Evolutionary conservation across 2,888 invertebrate genomes (phyloP), one percentile per base, ranked within the genome.

Genomic region (Laothoe populi): DNA sequence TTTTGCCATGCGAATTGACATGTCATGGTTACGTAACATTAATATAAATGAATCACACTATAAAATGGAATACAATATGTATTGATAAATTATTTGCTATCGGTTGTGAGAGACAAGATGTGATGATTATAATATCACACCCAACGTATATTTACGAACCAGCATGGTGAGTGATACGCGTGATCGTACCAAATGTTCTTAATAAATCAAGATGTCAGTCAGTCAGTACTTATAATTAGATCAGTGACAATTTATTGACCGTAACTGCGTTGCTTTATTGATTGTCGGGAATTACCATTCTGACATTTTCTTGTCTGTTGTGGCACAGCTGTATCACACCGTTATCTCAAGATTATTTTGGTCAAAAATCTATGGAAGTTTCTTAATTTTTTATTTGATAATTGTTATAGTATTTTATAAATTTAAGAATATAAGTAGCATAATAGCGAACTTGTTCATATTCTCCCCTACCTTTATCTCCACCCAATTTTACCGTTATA

Each of bases 131-230:
- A 53, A 53, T 35, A 53, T 53, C 53, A 53, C 53, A 53, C 35
- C 35, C 53, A 35, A 53, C 53, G 35, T 53, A 19, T 53, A 45
- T 58, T 59, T 61, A 59, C 62, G 59, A 64, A 64, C 60, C 58
- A 40, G 59, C 61, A 62, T 60, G 63, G 57, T 62, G 63, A 59
- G 59, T 61, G 53, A 61, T 63, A 44, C 45, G 42, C 21, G 23
- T 35, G 42, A 57, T 35, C 26, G 59, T 45, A 62, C 61, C 57
- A 59, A 64, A 40, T 35, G 49, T 59, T 59, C 49, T 11, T 49
- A 62, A 64, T 62, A 44, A 62, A 61, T 64, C 61, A 57, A 58
- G 40, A 49, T 61, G 44, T 61, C 64, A 61, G 45, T 61, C 64
- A 61, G 45, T 61, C 53, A 42, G 42, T 42, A 40, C 49, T 48